Evolutionary conservation across 2,113 vertebrate species (phyloP).

Genomic region (Gobius niger): DNA sequence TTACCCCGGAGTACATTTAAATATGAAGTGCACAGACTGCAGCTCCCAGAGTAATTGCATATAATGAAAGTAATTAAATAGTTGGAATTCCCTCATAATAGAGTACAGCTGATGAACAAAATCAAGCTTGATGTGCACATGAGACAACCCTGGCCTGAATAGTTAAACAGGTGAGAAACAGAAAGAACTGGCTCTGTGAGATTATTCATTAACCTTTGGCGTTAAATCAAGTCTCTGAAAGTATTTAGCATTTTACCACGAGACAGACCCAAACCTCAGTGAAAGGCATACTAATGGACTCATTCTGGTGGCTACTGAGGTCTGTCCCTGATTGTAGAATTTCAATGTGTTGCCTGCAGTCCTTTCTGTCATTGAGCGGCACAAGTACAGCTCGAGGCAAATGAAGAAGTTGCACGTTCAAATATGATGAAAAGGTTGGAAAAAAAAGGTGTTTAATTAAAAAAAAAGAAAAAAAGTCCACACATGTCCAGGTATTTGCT

Average conservation of each 20-base stretch:
- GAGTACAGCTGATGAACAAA: neutral
- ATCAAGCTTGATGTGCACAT: neutral
- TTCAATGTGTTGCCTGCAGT: constrained; percentile 5
- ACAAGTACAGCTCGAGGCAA: constrained; percentile 17
- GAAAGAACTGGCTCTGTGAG: neutral
- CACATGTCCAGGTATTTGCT: too few species aligned
- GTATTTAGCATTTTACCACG: constrained; percentile 2
- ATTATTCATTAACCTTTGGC: constrained; percentile 8
- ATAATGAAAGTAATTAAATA: constrained; percentile 32
- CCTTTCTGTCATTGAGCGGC: constrained; percentile 25
- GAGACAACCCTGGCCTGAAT: neutral
- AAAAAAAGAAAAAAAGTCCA: neutral
- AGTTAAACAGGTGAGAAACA: neutral
- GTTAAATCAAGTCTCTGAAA: constrained; percentile 7
- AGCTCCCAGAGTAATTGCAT: constrained; percentile 7
- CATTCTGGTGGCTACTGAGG: constrained; percentile 14
- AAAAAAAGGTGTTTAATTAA: neutral
- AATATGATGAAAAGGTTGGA: neutral
- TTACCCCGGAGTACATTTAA: constrained; percentile 23
- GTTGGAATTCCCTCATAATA: constrained; percentile 8
- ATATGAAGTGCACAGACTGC: constrained; percentile 20
- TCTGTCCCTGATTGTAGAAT: constrained; percentile 26
- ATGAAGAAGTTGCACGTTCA: neutral
- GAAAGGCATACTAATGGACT: constrained; percentile 28
- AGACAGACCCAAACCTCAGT: constrained; percentile 7